These are phyloP conservation scores for Oxystoma pomonae DNA, from an alignment of 2,888 invertebrate species.

Conservation along the genomic window DNA sequence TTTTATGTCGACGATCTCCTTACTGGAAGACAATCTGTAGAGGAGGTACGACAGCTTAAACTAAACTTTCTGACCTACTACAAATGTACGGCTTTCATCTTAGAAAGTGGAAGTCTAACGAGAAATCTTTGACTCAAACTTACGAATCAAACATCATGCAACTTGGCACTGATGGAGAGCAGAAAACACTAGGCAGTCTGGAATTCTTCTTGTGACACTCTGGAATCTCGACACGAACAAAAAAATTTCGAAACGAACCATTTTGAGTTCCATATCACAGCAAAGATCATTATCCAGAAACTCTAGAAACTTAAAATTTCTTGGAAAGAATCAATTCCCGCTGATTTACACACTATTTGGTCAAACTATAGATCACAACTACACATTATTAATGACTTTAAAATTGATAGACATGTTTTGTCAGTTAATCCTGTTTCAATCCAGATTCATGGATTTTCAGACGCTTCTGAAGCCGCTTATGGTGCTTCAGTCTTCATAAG, in stretches of 20 bases:
- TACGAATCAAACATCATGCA: background rate
- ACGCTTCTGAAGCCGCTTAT: slow-evolving; percentile 11
- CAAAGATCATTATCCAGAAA: slow-evolving; percentile 19
- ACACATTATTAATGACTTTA: slow-evolving; percentile 7
- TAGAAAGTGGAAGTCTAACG: slow-evolving; percentile 24
- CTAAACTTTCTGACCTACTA: slow-evolving; percentile 9
- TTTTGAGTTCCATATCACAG: slow-evolving; percentile 15
- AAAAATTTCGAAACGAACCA: slow-evolving; percentile 12
- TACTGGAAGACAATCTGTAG: too few relatives aligned
- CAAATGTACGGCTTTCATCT: slow-evolving; percentile 19
- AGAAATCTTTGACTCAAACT: background rate
- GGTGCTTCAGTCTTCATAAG: slow-evolving; percentile 17
- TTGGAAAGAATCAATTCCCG: slow-evolving; percentile 20
- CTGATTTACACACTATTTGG: slow-evolving; percentile 14
- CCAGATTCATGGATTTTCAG: slow-evolving; percentile 17
- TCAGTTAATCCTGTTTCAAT: background rate
- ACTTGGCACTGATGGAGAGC: background rate
- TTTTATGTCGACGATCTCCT: too few relatives aligned
- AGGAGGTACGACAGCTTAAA: too few relatives aligned
- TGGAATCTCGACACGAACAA: slow-evolving; percentile 9
- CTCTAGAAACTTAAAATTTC: slow-evolving; percentile 17
- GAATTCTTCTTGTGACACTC: slow-evolving; percentile 11
- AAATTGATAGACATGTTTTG: slow-evolving; percentile 13
- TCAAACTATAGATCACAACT: slow-evolving; percentile 10
- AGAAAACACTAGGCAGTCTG: slow-evolving; percentile 18